These are phyloP conservation scores for Pteropus alecto DNA, from an alignment of 2,113 vertebrate species.

Conservation along the genomic window DNA sequence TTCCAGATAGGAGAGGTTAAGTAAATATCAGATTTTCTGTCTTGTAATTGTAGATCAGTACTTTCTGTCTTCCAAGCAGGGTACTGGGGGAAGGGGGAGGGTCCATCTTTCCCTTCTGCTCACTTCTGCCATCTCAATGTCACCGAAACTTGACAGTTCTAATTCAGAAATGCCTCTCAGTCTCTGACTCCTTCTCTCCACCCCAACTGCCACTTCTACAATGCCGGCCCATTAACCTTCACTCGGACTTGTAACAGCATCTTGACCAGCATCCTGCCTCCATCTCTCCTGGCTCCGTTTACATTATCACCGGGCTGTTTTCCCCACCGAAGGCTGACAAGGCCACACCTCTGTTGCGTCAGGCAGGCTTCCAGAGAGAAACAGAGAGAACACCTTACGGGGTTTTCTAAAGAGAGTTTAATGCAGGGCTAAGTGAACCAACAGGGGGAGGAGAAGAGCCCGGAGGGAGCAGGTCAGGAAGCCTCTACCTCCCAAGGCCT, in stretches of 20 bases:
- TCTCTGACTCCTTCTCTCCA: neutral
- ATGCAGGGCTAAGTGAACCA: neutral
- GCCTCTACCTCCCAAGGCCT: neutral
- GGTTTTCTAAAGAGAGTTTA: neutral
- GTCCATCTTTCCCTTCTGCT: neutral
- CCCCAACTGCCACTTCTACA: neutral
- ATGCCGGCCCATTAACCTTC: neutral
- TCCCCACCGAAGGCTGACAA: neutral
- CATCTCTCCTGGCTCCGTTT: accelerated
- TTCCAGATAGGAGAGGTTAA: neutral
- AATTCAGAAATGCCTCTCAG: neutral
- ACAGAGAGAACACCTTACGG: too few species aligned
- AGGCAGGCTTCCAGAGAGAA: neutral
- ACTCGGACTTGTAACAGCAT: neutral
- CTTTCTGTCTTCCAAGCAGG: neutral
- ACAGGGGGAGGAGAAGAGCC: neutral
- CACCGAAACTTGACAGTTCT: neutral
- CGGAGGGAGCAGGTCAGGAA: neutral
- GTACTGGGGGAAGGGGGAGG: neutral
- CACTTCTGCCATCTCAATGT: neutral
- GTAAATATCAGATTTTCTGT: neutral
- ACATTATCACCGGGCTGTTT: neutral
- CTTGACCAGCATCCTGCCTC: neutral
- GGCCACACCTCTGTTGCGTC: neutral
- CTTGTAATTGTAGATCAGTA: neutral